A percentile compares a stretch with the other conserved stretches of the same genome.
These are phyloP conservation scores for Tenebrio molitor DNA, from an alignment of 1,140 invertebrate species.

Conservation along the genomic window DNA sequence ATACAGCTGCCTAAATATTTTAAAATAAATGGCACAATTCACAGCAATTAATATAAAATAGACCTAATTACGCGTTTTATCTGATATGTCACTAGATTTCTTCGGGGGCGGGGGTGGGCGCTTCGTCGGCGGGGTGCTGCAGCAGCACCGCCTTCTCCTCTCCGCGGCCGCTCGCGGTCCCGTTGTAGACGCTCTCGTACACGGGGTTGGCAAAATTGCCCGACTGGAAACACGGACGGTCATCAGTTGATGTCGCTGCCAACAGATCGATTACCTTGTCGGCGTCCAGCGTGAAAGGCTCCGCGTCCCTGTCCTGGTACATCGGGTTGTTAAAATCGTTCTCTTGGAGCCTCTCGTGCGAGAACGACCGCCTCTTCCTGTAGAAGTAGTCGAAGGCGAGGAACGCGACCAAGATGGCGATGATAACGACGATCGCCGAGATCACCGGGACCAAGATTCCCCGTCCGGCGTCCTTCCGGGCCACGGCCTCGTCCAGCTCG, in stretches of 20 bases:
- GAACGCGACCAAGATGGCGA: slow-evolving; percentile 51
- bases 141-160: slow-evolving; percentile 73
- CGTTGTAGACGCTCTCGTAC: slow-evolving; percentile 83
- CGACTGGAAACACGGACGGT: slow-evolving; percentile 63
- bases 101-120: slow-evolving; percentile 57
- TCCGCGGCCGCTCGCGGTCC: slow-evolving; percentile 65
- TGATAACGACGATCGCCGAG: slow-evolving; percentile 52
- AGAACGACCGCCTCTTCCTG: slow-evolving; percentile 75
- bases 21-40: slow-evolving; percentile 63
- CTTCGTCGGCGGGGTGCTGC: slow-evolving; percentile 62
- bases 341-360: slow-evolving; percentile 83
- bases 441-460: slow-evolving; percentile 52
- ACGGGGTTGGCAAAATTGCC: slow-evolving; percentile 88
- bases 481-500: slow-evolving; percentile 4
- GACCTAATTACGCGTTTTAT: slow-evolving; percentile 45
- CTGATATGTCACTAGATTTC: slow-evolving; percentile 56
- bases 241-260: slow-evolving; percentile 27
- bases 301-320: slow-evolving; percentile 79
- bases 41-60: slow-evolving; percentile 61
- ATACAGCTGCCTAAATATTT: slow-evolving; percentile 51
- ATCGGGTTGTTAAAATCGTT: slow-evolving; percentile 87
- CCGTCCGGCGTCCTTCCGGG: slow-evolving; percentile 36
- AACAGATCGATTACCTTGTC: slow-evolving; percentile 67
- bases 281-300: slow-evolving; percentile 72
- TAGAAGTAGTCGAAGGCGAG: slow-evolving; percentile 55